These are phyloP conservation scores for Maccullochella peelii DNA, from an alignment of 2,113 vertebrate species.

Conservation along the genomic window DNA sequence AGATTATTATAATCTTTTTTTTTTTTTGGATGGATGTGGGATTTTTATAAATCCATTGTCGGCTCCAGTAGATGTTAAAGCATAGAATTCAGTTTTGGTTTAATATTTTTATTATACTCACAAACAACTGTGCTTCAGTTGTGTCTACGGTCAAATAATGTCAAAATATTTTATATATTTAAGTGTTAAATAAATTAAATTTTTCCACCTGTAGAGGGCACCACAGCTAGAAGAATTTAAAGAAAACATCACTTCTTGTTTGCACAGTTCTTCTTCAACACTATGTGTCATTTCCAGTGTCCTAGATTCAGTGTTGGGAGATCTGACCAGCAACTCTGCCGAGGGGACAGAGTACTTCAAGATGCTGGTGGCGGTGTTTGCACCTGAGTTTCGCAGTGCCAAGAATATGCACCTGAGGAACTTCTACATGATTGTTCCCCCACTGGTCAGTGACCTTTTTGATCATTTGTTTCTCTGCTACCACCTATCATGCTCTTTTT, in stretches of 20 bases:
- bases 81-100: neutral
- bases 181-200: neutral
- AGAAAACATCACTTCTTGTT: neutral
- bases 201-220: constrained; percentile 40
- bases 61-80: neutral
- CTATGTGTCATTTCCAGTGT: constrained; percentile 66
- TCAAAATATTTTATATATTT: neutral
- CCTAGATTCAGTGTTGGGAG: constrained; percentile 92
- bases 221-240: neutral
- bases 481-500: neutral
- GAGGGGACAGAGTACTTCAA: constrained; percentile 99
- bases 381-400: constrained; percentile 94
- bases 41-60: neutral
- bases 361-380: constrained; percentile 97
- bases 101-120: neutral
- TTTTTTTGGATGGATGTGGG: too few relatives aligned
- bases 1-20: neutral
- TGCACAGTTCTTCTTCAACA: too few relatives aligned
- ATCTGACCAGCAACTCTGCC: constrained; percentile 95
- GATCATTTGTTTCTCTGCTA: neutral
- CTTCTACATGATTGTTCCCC: constrained; percentile 98
- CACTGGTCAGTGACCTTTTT: constrained; percentile 88
- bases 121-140: neutral
- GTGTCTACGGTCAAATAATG: neutral
- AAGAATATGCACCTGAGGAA: constrained; percentile 98